These are phyloP conservation scores for Papio anubis DNA, from an alignment of 2,113 vertebrate genomes.

Conservation along the genomic window DNA sequence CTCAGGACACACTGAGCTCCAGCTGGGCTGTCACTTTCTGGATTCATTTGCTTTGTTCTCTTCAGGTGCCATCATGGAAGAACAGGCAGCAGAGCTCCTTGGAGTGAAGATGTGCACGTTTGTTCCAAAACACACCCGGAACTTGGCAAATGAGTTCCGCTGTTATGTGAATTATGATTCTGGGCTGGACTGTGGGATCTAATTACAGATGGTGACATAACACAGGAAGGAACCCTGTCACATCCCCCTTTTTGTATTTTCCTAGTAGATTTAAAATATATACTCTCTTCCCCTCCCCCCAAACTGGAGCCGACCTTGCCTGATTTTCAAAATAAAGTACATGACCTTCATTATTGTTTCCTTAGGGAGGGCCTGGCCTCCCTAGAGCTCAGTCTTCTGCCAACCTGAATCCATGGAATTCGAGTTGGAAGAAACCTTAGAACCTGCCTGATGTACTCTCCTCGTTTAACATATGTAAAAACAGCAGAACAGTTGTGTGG, in stretches of 20 bases:
- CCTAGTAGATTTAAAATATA: not conserved
- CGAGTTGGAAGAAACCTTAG: not conserved
- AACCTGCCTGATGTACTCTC: not conserved
- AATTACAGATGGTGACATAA: not conserved
- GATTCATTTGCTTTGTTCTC: not conserved
- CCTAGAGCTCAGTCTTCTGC: not conserved
- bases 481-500: not conserved
- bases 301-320: not conserved
- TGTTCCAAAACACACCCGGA: slow-evolving; percentile 91
- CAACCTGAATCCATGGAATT: not conserved
- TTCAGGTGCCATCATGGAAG: slow-evolving; percentile 93
- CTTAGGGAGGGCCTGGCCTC: not conserved
- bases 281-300: not conserved
- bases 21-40: rapidly evolving
- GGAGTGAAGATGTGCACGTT: slow-evolving; percentile 91
- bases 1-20: no score
- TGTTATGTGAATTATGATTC: slow-evolving; percentile 94
- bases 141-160: slow-evolving; percentile 95
- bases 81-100: slow-evolving; percentile 87
- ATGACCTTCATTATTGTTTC: not conserved
- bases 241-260: not conserved
- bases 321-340: slow-evolving; percentile 7
- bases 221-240: not conserved
- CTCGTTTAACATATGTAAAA: not conserved
- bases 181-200: slow-evolving; percentile 80